Percentiles rank a stretch among this genome's conserved stretches.
Evolutionary conservation across 2,113 vertebrate genomes (phyloP).

Genomic region (Maccullochella peelii): DNA sequence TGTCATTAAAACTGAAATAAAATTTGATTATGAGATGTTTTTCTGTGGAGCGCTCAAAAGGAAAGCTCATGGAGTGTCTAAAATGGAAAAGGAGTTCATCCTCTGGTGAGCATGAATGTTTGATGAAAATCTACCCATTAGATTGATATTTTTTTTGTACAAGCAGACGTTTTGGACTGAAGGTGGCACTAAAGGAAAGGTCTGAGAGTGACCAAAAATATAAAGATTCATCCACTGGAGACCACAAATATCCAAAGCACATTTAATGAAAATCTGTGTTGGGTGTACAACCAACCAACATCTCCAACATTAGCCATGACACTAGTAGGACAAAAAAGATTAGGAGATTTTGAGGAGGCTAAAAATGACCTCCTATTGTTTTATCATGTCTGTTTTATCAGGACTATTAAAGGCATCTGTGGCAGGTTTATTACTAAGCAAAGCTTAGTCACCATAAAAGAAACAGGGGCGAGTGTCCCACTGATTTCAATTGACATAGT

Average conservation of each 20-base stretch:
- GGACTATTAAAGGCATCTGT: background rate
- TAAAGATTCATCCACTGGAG: background rate
- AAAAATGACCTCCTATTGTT: background rate
- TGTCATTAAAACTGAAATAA: background rate
- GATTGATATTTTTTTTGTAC: background rate
- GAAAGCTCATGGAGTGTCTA: background rate
- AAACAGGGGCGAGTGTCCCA: background rate
- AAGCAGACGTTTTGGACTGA: background rate
- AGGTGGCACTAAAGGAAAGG: background rate
- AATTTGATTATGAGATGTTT: background rate
- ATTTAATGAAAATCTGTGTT: background rate
- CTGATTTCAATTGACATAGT: background rate
- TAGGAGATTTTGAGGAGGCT: no score
- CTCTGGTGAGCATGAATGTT: background rate
- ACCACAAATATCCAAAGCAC: background rate
- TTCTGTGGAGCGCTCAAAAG: background rate
- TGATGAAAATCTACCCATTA: background rate
- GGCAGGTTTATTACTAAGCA: background rate
- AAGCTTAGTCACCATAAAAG: background rate
- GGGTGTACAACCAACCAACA: background rate
- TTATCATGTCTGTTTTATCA: background rate
- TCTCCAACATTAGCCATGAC: background rate
- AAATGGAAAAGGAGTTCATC: background rate
- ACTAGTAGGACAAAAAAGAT: background rate
- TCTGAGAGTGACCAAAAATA: background rate